Evolutionary conservation across 1,140 invertebrate species (phyloP).

Genomic region (Habropoda laboriosa): DNA sequence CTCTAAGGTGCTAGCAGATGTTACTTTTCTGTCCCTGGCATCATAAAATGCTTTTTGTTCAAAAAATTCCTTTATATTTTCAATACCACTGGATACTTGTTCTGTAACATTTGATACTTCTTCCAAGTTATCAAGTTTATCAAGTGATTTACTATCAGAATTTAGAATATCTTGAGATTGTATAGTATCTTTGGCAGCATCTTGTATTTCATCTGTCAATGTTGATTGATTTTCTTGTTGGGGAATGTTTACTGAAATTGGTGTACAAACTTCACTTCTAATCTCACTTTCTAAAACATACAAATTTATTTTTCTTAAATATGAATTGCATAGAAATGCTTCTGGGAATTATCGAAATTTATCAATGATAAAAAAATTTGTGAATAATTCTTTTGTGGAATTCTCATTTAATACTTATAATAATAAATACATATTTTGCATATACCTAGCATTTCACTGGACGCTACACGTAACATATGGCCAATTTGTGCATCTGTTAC

Average conservation of each 20-base stretch:
- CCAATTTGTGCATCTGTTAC: not conserved
- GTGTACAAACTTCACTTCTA: conserved; percentile 34
- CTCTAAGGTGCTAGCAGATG: not conserved
- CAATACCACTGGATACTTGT: conserved; percentile 26
- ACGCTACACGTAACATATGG: too few species aligned
- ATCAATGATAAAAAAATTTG: not conserved
- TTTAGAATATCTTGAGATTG: conserved; percentile 22
- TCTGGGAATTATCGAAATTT: too few species aligned
- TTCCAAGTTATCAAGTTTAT: conserved; percentile 10
- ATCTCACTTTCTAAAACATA: not conserved
- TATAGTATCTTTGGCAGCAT: not conserved
- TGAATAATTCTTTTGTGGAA: not conserved
- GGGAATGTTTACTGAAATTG: not conserved
- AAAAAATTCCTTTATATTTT: not conserved
- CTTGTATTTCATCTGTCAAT: not conserved
- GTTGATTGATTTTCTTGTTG: not conserved
- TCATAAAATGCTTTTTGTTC: conserved; percentile 1
- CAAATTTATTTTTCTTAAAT: not conserved
- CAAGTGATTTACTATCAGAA: conserved; percentile 16
- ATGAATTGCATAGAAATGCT: not conserved
- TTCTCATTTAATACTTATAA: not conserved
- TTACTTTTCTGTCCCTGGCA: not conserved
- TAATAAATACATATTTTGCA: not conserved
- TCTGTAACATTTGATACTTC: not conserved
- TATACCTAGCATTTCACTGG: conserved; percentile 23